Conservation (phyloP, 2,113 vertebrate species). For the Pagrus major region DNA sequence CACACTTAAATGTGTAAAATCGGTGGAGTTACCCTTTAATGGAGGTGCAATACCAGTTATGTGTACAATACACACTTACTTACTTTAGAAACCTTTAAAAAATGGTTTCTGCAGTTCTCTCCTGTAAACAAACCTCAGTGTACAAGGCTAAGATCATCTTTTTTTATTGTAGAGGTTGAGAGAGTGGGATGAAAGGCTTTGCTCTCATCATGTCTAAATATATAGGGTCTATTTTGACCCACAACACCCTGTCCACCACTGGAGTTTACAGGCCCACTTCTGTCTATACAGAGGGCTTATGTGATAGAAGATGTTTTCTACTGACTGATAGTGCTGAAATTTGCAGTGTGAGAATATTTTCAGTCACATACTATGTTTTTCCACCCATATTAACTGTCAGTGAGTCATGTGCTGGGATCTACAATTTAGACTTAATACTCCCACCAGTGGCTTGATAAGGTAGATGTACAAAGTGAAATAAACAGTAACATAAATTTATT, state of each 20-base stretch:
- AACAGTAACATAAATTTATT: not conserved
- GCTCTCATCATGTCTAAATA: constrained; percentile 44
- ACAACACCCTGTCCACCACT: not conserved
- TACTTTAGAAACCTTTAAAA: not conserved
- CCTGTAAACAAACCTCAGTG: not conserved
- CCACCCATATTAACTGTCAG: too few relatives aligned
- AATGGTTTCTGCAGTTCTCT: not conserved
- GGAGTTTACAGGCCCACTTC: not conserved
- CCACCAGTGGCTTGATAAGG: not conserved
- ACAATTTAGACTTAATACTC: not conserved
- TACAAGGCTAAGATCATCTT: constrained; percentile 15
- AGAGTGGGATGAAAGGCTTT: constrained; percentile 41
- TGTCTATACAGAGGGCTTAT: not conserved
- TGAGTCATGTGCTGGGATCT: not conserved
- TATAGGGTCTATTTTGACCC: constrained; percentile 39
- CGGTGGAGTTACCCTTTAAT: too few relatives aligned
- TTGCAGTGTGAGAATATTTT: not conserved
- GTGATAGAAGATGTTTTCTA: not conserved
- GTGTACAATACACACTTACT: not conserved
- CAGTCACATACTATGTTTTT: not conserved
- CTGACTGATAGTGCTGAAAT: not conserved
- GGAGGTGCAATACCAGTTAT: not conserved
- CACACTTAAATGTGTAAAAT: too few relatives aligned
- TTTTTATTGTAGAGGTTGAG: constrained; percentile 35
- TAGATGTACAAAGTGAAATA: not conserved